Conservation (phyloP, 2,113 vertebrate genomes). For the Menidia beryllina region DNA sequence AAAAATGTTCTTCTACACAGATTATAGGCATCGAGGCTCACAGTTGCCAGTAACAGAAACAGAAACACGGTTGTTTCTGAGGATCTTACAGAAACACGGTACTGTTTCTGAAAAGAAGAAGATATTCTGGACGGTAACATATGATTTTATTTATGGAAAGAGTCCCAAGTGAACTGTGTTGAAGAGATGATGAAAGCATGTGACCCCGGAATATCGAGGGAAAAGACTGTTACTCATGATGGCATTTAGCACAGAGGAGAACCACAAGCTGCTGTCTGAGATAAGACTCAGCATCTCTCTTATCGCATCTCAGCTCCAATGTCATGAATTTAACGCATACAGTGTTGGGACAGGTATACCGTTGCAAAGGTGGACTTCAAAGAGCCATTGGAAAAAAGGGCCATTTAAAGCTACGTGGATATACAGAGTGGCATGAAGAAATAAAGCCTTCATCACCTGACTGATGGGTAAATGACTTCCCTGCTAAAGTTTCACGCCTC, state of each 20-base stretch:
- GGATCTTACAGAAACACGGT: neutral
- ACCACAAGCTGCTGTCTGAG: conserved; percentile 48
- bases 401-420: neutral
- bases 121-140: neutral
- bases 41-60: too few species aligned
- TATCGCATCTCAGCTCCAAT: conserved; percentile 27
- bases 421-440: conserved; percentile 10
- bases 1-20: neutral
- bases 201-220: neutral
- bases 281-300: conserved; percentile 39
- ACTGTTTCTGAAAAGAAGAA: neutral
- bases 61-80: too few species aligned
- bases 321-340: conserved; percentile 34
- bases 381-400: neutral
- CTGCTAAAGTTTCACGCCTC: neutral
- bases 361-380: neutral
- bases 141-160: neutral
- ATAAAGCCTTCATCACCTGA: conserved; percentile 6
- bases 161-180: neutral
- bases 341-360: neutral
- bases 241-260: conserved; percentile 35
- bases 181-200: neutral
- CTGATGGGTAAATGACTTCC: conserved; percentile 4
- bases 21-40: neutral
- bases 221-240: conserved; percentile 21